These are phyloP conservation scores for Sinosuthora webbiana DNA, from an alignment of 2,113 vertebrate species.

Conservation along the genomic window DNA sequence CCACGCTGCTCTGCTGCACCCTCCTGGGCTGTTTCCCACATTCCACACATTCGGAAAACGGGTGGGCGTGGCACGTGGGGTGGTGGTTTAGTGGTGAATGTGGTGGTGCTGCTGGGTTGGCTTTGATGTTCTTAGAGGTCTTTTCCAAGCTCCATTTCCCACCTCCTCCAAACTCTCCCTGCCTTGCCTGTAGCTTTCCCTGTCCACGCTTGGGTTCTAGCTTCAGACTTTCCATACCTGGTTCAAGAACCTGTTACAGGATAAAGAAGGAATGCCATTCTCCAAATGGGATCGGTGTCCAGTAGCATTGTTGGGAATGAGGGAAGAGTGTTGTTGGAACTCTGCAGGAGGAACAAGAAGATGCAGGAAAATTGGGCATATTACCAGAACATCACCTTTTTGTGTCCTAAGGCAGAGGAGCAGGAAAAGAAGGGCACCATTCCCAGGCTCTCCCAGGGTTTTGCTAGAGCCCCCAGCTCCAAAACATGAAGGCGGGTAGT, in stretches of 20 bases:
- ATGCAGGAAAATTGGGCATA: not conserved
- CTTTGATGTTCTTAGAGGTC: not conserved
- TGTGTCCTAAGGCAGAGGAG: not conserved
- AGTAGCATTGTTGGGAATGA: not conserved
- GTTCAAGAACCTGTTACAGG: not conserved
- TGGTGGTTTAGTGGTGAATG: rapidly evolving
- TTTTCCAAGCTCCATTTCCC: not conserved
- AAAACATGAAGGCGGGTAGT: not conserved
- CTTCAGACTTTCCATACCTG: not conserved
- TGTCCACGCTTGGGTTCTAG: not conserved
- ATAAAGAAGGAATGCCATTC: not conserved
- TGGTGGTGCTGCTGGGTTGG: not conserved
- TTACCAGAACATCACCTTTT: not conserved
- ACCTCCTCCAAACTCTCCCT: not conserved
- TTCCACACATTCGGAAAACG: rapidly evolving
- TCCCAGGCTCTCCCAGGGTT: not conserved
- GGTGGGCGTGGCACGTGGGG: not conserved
- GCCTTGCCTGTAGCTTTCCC: not conserved
- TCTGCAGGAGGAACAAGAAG: not conserved
- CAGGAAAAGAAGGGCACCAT: not conserved
- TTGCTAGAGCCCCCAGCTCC: not conserved
- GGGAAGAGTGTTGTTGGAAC: not conserved
- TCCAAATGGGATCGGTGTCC: not conserved
- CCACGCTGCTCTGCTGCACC: not conserved
- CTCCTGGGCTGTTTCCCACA: not conserved